Evolutionary conservation across 1,140 invertebrate genomes (phyloP).

Genomic region (Drosophila persimilis): DNA sequence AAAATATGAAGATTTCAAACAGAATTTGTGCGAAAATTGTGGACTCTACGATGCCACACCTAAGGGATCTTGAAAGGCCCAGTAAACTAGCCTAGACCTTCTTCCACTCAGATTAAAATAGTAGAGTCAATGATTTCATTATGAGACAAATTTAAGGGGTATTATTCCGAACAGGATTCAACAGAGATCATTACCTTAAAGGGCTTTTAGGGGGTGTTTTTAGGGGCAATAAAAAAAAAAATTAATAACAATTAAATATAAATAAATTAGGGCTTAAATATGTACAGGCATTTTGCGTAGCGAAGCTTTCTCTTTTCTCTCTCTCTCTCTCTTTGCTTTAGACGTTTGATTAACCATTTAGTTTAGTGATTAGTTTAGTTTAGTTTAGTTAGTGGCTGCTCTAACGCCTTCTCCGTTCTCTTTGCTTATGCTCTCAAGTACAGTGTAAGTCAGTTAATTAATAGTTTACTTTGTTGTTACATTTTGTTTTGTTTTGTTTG

Average conservation of each 20-base stretch:
- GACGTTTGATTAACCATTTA: slow-evolving; percentile 30
- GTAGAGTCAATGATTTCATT: too few species aligned
- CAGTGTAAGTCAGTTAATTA: slow-evolving; percentile 36
- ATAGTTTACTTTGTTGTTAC: slow-evolving; percentile 36
- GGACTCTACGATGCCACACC: too few species aligned
- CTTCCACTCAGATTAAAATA: too few species aligned
- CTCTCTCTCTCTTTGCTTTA: slow-evolving; percentile 1
- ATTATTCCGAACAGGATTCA: too few species aligned
- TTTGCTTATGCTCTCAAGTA: slow-evolving; percentile 47
- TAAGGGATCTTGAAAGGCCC: too few species aligned
- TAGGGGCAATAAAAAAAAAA: slow-evolving; percentile 6
- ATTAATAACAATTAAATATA: slow-evolving; percentile 7
- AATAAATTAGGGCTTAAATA: slow-evolving; percentile 60
- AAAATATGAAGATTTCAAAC: too few species aligned
- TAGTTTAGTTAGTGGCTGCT: slow-evolving; percentile 29
- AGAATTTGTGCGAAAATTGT: too few species aligned
- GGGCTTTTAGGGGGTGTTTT: too few species aligned
- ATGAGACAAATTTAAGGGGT: too few species aligned
- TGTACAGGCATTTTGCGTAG: slow-evolving; percentile 76
- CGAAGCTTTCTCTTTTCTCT: slow-evolving; percentile 45
- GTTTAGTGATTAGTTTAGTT: slow-evolving; percentile 36
- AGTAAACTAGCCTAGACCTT: too few species aligned
- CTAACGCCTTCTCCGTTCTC: slow-evolving; percentile 6
- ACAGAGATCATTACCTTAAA: too few species aligned
- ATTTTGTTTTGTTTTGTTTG: slow-evolving; percentile 6